Evolutionary conservation across 1,140 invertebrate genomes (phyloP), one percentile per base, ranked within the genome.

Genomic region (Tribolium madens): DNA sequence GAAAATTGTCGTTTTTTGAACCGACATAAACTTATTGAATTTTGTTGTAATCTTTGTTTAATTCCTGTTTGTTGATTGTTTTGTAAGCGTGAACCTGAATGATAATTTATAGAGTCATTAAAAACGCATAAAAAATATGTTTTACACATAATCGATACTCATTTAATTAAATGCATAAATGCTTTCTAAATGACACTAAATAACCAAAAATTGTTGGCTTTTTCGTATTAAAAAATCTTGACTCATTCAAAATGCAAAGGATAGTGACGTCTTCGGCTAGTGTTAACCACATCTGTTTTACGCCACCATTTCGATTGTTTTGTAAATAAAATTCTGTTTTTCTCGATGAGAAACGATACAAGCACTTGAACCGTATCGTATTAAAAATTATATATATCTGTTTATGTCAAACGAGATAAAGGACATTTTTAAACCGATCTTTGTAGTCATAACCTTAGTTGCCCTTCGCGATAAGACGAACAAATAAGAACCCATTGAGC

Each of bases 371-470:
- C 57, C 57, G 57, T 64, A 64, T 64, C 57, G 26, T 12, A 64
- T 42, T 13, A 64, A 64, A 64, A 64, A 12, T 64, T 33, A 64
- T 26, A 26, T 64, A 36, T 26, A 64, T 64, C 31, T 64, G 57
- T 64, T 64, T 64, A 26, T 64, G 57, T 64, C 57, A 64, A 42
- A 10, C 1, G 53, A n/a, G 57, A 64, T 64, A 64, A 64, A 14
- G 9, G 53, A 60, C 13, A 12, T 33, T 64, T 64, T 18, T 33
- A 64, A 64, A 31, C 9, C 31, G 21, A 64, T 64, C 57, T 64
- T 31, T 64, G 57, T 64, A 64, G 57, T 64, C 26, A 7, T 64
- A 64, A 64, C 57, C 57, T 64, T 64, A 64, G 57, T 21, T 64
- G 57, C 57, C 57, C 57, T 64, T 64, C 26, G 10, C 14, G 57